Base-by-base conservation (phyloP, 2,888 invertebrate genomes). In the Cephus runcator region DNA sequence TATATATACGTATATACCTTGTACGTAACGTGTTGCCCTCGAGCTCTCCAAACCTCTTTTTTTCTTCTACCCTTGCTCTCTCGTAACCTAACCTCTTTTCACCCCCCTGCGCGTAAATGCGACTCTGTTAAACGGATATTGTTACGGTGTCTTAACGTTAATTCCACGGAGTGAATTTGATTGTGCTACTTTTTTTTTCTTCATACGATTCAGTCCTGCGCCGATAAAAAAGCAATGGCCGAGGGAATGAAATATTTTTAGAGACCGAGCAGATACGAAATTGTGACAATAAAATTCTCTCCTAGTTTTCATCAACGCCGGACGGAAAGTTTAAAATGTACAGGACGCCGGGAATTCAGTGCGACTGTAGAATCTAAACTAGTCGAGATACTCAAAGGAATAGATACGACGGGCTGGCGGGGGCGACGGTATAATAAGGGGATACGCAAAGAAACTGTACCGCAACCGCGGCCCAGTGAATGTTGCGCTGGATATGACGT, bases 401-500 rank as follows among this genome's bases (percentile, higher is more conserved):
- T 4, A 15, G 71, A 31, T 33, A 74, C 15, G 74, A 34, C 36
- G 36, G 76, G 36, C 30, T 3, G 31, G 3, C 35, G 23, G 69
- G 69, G 12, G 31, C 12, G 30, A 73, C 12, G 74, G 35, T 76
- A 69, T 75, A 68, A 79, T 79, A 79, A 81, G 81, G 82, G 82
- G 77, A 80, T 34, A 69, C 31, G 77, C 76, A 76, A 79, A 80
- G 81, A 80, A 80, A 81, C 77, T 73, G n/a, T 77, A 80, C 68
- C 23, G 6, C 56, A 15, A 23, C 56, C 23, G 15, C 56, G 56
- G 56, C 56, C 56, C 23, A 23, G 56, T 23, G 56, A 23, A 56
- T 2, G 23, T 56, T 56, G 23, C 12, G 23, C 75, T 35, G 69
- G 15, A 69, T 69, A 31, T n/a, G 77, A 34, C 11, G 34, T 75